phyloP scores from a whole-genome alignment of 2,888 invertebrate genomes.

The Ptychoptera albimana region DNA sequence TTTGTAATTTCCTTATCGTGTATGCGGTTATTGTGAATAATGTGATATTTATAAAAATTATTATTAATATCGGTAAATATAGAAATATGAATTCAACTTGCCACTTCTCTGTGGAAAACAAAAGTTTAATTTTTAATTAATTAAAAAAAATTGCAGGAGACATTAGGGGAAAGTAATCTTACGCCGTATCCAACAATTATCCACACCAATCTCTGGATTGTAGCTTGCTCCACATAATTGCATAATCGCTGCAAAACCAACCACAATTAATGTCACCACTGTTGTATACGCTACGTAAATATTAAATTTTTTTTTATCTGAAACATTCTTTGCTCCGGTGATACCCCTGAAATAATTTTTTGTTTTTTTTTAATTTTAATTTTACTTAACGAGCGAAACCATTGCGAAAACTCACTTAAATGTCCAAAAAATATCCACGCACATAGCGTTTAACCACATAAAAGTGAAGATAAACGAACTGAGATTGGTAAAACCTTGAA shows the following conservation, averaged over 20 bases:
- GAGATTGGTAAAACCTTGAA: neutral
- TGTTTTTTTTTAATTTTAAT: no score
- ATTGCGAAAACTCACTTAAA: neutral
- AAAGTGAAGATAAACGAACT: slow-evolving; percentile 44
- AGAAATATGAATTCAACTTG: slow-evolving; percentile 18
- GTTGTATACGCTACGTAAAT: neutral
- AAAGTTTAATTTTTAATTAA: no score
- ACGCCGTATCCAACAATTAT: neutral
- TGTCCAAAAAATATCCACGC: slow-evolving; percentile 66
- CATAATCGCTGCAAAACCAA: neutral
- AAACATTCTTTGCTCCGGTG: no score
- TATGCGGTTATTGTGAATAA: slow-evolving; percentile 27
- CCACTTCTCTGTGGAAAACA: slow-evolving; percentile 4
- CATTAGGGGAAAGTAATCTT: no score
- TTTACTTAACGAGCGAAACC: no score
- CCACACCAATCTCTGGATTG: neutral
- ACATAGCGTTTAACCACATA: slow-evolving; percentile 77
- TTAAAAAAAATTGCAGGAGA: no score
- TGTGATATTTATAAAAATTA: slow-evolving; percentile 23
- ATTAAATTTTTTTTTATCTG: neutral
- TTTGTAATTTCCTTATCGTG: slow-evolving; percentile 25
- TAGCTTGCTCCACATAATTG: neutral
- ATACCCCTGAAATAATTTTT: no score
- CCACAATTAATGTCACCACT: neutral
- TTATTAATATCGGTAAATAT: slow-evolving; percentile 21